Conservation (phyloP, 2,113 vertebrate genomes). For the Felis chaus region DNA sequence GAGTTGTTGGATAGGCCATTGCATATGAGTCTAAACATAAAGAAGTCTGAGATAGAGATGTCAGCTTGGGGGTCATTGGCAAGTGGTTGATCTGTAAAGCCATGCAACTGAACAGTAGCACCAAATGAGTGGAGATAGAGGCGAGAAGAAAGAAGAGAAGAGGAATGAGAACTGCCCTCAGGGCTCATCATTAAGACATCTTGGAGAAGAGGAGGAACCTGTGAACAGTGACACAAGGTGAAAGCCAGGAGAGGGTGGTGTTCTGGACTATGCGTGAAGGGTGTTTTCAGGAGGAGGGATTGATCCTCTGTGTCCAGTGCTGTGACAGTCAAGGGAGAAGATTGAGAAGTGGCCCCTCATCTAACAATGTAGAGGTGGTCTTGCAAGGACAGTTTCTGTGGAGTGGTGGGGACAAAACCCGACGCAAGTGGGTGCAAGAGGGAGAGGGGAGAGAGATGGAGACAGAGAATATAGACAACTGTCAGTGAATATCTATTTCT, state of each 20-base stretch:
- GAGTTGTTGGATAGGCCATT: background rate
- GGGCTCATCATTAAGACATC: background rate
- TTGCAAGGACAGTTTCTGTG: background rate
- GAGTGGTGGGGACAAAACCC: background rate
- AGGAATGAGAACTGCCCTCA: background rate
- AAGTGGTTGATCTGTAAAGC: background rate
- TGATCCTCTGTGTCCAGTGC: background rate
- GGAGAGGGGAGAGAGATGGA: background rate
- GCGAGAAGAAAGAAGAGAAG: background rate
- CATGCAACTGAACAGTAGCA: background rate
- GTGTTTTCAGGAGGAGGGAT: background rate
- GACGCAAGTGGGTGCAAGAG: background rate
- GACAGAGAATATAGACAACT: background rate
- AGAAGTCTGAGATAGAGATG: background rate
- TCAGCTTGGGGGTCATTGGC: background rate
- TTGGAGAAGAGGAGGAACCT: background rate
- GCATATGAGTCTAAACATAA: background rate
- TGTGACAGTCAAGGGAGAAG: background rate
- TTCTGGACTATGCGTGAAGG: background rate
- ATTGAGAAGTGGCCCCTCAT: background rate
- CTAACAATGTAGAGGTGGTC: background rate
- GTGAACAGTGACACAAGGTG: background rate
- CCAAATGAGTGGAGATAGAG: background rate
- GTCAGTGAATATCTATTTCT: background rate
- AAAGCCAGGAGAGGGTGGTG: background rate